phyloP scores from a whole-genome alignment of 2,888 invertebrate species.

The Orchesellides sinensis region DNA sequence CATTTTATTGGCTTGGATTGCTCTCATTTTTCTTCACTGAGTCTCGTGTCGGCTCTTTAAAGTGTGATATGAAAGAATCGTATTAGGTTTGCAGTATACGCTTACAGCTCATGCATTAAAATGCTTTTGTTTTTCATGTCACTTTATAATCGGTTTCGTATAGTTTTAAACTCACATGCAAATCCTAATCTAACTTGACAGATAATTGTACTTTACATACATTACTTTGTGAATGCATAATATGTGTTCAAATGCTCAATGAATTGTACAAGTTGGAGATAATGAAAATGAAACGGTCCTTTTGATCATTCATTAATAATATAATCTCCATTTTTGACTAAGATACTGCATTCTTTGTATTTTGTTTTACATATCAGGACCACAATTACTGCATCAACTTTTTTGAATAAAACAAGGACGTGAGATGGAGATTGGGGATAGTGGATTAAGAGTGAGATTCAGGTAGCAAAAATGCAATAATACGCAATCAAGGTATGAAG shows the following conservation, averaged over 20 bases:
- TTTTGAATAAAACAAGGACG: background rate
- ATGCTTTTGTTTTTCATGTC: slow-evolving; percentile 8
- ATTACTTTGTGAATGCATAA: slow-evolving; percentile 9
- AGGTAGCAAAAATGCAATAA: too few species aligned
- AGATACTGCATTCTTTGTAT: background rate
- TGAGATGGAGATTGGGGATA: background rate
- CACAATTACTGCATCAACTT: background rate
- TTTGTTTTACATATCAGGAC: background rate
- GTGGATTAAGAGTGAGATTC: background rate
- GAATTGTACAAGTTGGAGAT: background rate
- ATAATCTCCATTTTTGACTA: background rate
- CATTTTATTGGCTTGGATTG: slow-evolving; percentile 49
- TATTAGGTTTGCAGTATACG: background rate
- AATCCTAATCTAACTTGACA: slow-evolving; percentile 43
- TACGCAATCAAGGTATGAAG: too few species aligned
- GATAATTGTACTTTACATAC: slow-evolving; percentile 27
- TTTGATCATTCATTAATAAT: background rate
- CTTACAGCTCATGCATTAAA: background rate
- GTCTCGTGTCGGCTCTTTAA: slow-evolving; percentile 37
- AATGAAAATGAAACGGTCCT: background rate
- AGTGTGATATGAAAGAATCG: background rate
- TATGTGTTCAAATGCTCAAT: background rate
- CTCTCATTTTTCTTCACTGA: slow-evolving; percentile 50
- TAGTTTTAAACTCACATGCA: background rate
- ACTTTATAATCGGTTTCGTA: too few species aligned